A percentile compares a stretch with the other conserved stretches of the same genome.
These are phyloP conservation scores for Myiagra hebetior DNA, from an alignment of 2,113 vertebrate species.

Conservation along the genomic window DNA sequence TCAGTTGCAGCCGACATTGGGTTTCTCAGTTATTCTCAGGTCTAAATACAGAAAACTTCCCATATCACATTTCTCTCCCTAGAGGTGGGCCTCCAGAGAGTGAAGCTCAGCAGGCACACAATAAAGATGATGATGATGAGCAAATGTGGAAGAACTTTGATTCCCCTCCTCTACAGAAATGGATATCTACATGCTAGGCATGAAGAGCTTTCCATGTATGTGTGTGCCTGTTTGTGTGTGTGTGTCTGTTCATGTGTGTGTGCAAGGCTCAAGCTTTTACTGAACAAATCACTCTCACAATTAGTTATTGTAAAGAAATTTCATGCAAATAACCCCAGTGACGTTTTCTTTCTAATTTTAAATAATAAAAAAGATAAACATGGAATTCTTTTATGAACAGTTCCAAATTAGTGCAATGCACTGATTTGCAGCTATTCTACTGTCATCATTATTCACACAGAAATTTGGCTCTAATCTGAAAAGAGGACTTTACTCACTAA, in stretches of 20 bases:
- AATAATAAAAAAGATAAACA: neutral
- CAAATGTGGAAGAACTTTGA: neutral
- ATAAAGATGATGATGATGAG: neutral
- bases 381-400: neutral
- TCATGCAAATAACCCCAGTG: neutral
- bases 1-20: neutral
- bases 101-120: neutral
- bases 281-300: neutral
- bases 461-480: neutral
- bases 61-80: neutral
- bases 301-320: neutral
- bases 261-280: neutral
- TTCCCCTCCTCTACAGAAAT: neutral
- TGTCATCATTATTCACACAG: neutral
- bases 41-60: constrained; percentile 40
- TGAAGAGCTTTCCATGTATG: neutral
- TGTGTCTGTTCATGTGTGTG: too few relatives aligned
- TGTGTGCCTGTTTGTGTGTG: fast-evolving
- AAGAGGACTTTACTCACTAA: neutral
- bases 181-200: neutral
- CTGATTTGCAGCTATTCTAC: neutral
- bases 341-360: neutral
- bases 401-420: neutral
- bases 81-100: neutral
- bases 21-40: neutral